Conservation (phyloP, 2,113 vertebrate species). For the Prochilodus magdalenae region DNA sequence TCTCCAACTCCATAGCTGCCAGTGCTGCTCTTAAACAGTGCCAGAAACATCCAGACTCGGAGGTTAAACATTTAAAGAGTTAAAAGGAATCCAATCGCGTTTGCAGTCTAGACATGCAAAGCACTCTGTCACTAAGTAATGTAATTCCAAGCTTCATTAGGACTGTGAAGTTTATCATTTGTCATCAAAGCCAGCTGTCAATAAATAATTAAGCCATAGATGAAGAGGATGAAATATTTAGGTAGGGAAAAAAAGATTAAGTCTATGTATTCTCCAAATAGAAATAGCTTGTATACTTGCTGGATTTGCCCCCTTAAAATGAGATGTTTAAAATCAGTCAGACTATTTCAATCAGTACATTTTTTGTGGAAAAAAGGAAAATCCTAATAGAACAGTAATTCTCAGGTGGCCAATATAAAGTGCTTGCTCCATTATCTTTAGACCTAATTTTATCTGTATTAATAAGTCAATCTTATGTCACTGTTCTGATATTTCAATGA, state of each 20-base stretch:
- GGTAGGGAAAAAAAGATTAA: constrained; percentile 57
- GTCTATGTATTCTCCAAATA: constrained; percentile 68
- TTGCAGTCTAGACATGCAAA: constrained; percentile 78
- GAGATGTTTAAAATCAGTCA: background rate
- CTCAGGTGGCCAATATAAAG: background rate
- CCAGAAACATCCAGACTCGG: constrained; percentile 51
- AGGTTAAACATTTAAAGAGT: constrained; percentile 33
- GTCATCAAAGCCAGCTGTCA: constrained; percentile 81
- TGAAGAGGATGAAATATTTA: constrained; percentile 76
- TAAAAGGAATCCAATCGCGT: constrained; percentile 66
- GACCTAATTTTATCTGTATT: background rate
- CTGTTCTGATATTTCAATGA: constrained; percentile 6
- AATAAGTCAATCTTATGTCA: constrained; percentile 5
- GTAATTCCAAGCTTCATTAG: constrained; percentile 83
- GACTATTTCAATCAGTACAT: background rate
- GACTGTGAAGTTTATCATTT: constrained; percentile 81
- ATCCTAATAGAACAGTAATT: background rate
- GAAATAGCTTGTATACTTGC: constrained; percentile 11
- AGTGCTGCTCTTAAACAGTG: constrained; percentile 42
- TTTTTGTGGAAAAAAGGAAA: background rate
- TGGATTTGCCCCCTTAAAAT: background rate
- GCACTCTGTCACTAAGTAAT: constrained; percentile 81
- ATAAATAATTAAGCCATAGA: constrained; percentile 81
- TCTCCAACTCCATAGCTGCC: background rate
- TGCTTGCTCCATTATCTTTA: background rate